Evolutionary conservation across 2,113 vertebrate genomes (phyloP), one percentile per base, ranked within the genome.

Genomic region (Pogonocichla stellata): DNA sequence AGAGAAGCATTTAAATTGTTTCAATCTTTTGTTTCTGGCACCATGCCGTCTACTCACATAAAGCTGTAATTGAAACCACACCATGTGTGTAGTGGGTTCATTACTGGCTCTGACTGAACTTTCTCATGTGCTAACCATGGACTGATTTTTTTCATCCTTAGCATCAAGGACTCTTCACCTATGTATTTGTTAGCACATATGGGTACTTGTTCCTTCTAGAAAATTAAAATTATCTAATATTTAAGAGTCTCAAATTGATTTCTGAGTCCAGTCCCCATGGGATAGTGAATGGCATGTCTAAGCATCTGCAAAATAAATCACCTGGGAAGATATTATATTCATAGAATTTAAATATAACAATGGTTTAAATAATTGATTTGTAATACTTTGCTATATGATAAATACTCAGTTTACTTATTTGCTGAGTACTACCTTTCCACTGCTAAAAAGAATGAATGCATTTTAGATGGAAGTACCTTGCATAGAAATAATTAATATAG

Each of bases 31-130:
- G 88, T 96, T 90, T 73, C 97, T 93, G 96, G 97, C 96, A 97
- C 98, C 96, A 95, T 42, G 93, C 94, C 96, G 96, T 98, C 97
- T 97, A 33, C 96, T 95, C 97, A 57, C 74, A 97, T 86, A 95
- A 96, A 97, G 95, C 96, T 95, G 94, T 97, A 98, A 98, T 93
- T 96, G 97, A 98, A 98, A 97, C 96, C 97, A 95, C 65, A 95
- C 80, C 87, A 96, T 79, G 71, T 96, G 89, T 94, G 90, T 82
- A 96, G 85, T 40, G 94, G 92, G 81, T 77, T 97, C 97, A 96
- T 97, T 96, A 97, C 93, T 75, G 89, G 12, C 75, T 92, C 92
- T 95, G 89, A 86, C 73, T 81, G 88, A 95, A 88, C 31, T 58
- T 36, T 80, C 96, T 95, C 85, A 60, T 86, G 94, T 94, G 95